Evolutionary conservation across 1,140 invertebrate genomes (phyloP).

Genomic region (Drosophila orena): DNA sequence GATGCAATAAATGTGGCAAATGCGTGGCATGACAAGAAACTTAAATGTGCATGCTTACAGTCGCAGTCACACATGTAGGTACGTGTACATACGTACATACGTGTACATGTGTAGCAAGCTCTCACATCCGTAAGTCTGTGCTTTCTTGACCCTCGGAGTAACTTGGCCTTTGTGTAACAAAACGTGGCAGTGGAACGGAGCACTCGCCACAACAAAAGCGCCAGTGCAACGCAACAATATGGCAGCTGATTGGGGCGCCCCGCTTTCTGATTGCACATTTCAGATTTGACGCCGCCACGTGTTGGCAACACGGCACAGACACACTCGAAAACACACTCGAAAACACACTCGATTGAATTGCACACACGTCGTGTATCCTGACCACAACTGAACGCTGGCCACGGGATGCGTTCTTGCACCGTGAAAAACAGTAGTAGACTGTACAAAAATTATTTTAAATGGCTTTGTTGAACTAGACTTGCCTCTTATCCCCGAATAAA

Average conservation of each 20-base stretch:
- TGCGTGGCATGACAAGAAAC: constrained; percentile 44
- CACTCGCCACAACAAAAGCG: constrained; percentile 41
- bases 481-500: neutral
- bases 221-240: constrained; percentile 50
- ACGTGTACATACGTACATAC: too few species aligned
- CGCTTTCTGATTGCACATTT: constrained; percentile 21
- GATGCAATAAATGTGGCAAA: constrained; percentile 57
- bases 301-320: too few species aligned
- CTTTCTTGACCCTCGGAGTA: constrained; percentile 27
- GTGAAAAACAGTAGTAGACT: too few species aligned
- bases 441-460: too few species aligned
- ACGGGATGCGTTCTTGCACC: neutral
- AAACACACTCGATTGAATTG: constrained; percentile 37
- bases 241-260: constrained; percentile 31
- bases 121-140: constrained; percentile 1
- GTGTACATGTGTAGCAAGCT: neutral
- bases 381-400: constrained; percentile 35
- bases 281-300: constrained; percentile 64
- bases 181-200: constrained; percentile 54
- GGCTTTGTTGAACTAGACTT: neutral
- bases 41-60: constrained; percentile 8
- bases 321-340: too few species aligned
- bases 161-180: constrained; percentile 46
- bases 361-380: constrained; percentile 38
- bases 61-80: neutral